phyloP scores from a whole-genome alignment of 1,140 invertebrate species.

The Lepidostoma basale region DNA sequence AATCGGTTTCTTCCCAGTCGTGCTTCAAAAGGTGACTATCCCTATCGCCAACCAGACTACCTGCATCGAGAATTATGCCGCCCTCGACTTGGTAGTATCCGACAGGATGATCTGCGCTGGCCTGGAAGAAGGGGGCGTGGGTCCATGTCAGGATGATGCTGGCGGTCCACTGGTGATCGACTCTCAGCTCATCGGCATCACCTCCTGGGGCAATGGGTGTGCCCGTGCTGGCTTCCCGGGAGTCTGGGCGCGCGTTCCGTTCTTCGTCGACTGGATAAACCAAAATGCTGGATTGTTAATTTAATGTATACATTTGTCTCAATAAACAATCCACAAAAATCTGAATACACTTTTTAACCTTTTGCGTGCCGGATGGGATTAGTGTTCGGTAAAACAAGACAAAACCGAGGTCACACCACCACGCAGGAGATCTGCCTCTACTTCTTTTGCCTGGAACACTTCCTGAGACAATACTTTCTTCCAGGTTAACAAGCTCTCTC shows the following conservation, averaged over 20 bases:
- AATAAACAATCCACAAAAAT: too few species aligned
- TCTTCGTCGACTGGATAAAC: conserved; percentile 30
- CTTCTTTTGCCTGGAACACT: too few species aligned
- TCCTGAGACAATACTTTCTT: too few species aligned
- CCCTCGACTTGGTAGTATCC: conserved; percentile 53
- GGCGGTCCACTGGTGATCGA: conserved; percentile 64
- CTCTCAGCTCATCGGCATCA: conserved; percentile 61
- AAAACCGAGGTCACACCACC: too few species aligned
- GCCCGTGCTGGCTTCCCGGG: conserved; percentile 58
- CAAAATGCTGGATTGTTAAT: too few species aligned
- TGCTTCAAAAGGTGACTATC: conserved; percentile 52
- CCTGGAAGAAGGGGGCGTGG: conserved; percentile 43
- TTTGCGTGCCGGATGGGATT: too few species aligned
- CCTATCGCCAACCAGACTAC: conserved; percentile 50
- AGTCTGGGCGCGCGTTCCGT: conserved; percentile 58
- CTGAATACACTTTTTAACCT: too few species aligned
- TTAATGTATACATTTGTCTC: too few species aligned
- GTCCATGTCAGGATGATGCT: conserved; percentile 63
- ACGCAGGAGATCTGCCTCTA: too few species aligned
- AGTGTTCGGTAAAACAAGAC: too few species aligned
- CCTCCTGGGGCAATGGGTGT: conserved; percentile 60
- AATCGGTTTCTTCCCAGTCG: conserved; percentile 33
- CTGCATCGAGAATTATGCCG: conserved; percentile 50
- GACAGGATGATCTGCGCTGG: conserved; percentile 75
- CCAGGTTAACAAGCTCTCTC: too few species aligned